These are phyloP conservation scores for Cataglyphis rosenhaueri DNA, from an alignment of 2,888 invertebrate species.

Conservation along the genomic window DNA sequence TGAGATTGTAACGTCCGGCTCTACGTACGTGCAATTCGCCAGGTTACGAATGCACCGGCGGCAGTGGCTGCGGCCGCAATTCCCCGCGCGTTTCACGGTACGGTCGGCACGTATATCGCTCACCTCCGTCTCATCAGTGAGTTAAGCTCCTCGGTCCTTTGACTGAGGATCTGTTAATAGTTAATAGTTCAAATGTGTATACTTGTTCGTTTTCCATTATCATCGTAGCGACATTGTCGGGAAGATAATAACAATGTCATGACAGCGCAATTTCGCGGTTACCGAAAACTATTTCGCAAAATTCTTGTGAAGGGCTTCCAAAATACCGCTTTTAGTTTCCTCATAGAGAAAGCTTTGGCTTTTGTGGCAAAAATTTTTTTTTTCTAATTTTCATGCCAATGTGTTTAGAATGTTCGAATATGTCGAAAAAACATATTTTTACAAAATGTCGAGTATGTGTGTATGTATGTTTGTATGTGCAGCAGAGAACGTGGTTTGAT, in stretches of 20 bases:
- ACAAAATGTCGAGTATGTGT: too few species aligned
- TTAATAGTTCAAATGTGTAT: slow-evolving; percentile 66
- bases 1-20: slow-evolving; percentile 64
- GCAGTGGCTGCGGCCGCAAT: slow-evolving; percentile 61
- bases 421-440: too few species aligned
- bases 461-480: too few species aligned
- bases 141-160: slow-evolving; percentile 65
- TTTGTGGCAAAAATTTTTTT: too few species aligned
- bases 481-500: too few species aligned
- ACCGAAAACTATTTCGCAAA: not conserved
- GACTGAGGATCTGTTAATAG: slow-evolving; percentile 72
- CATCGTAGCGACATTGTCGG: not conserved
- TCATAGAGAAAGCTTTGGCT: too few species aligned
- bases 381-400: too few species aligned
- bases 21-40: slow-evolving; percentile 48
- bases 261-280: slow-evolving; percentile 33
- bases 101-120: slow-evolving; percentile 61
- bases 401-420: too few species aligned
- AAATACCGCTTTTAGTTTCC: too few species aligned
- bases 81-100: slow-evolving; percentile 66
- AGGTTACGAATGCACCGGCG: slow-evolving; percentile 54
- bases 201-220: slow-evolving; percentile 40
- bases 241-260: slow-evolving; percentile 53
- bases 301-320: too few species aligned
- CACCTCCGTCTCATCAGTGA: slow-evolving; percentile 47